A percentile compares a stretch with the other conserved stretches of the same genome.
Evolutionary conservation across 2,888 invertebrate species (phyloP).

Genomic region (Mesochorus sp.): DNA sequence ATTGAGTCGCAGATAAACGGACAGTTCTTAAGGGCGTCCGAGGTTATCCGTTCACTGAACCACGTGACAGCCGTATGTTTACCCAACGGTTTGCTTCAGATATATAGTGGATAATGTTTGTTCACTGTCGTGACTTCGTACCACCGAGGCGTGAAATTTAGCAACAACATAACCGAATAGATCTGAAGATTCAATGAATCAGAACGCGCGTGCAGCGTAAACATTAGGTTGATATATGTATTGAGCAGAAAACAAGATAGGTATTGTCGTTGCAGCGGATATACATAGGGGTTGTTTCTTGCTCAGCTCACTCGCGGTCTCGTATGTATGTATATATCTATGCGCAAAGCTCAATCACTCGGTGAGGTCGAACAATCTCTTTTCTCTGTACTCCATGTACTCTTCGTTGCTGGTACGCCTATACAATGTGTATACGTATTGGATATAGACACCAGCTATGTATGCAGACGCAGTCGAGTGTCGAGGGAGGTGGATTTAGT

Average conservation of each 20-base stretch:
- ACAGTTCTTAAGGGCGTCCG: constrained; percentile 3
- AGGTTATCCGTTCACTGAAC: constrained; percentile 8
- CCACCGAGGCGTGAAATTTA: constrained; percentile 39
- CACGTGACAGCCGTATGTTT: background rate
- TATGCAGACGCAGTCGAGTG: constrained; percentile 45
- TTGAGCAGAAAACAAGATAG: constrained; percentile 20
- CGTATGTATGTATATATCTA: constrained; percentile 23
- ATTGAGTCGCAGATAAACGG: constrained; percentile 28
- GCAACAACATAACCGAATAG: constrained; percentile 31
- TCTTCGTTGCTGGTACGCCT: background rate
- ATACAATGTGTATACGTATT: background rate
- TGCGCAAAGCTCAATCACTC: constrained; percentile 39
- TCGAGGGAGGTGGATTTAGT: constrained; percentile 62
- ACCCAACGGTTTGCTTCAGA: constrained; percentile 9
- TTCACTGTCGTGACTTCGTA: constrained; percentile 64
- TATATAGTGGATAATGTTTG: constrained; percentile 65
- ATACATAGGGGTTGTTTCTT: constrained; percentile 51
- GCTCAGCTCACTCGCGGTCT: constrained; percentile 42
- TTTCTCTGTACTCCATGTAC: constrained; percentile 16
- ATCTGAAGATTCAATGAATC: constrained; percentile 70
- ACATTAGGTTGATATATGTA: constrained; percentile 43
- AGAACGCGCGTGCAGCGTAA: constrained; percentile 63
- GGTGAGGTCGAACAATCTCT: constrained; percentile 25
- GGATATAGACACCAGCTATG: constrained; percentile 26
- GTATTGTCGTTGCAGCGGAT: constrained; percentile 35